phyloP scores from a whole-genome alignment of 2,797 vertebrate species.

The Astyanax mexicanus region DNA sequence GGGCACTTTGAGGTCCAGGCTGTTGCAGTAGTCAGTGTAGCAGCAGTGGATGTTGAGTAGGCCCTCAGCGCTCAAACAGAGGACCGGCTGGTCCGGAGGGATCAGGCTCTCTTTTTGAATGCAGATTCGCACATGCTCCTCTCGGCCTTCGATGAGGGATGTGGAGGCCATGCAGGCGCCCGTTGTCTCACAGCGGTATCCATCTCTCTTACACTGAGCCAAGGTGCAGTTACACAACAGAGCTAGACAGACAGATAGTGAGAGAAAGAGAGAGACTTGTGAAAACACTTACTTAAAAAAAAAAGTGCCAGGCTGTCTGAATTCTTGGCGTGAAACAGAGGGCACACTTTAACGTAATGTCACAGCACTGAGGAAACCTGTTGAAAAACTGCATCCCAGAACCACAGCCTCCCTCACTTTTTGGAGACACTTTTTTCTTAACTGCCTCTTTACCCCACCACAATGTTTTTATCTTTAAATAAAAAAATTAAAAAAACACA shows the following conservation, averaged over 20 bases:
- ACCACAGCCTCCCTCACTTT: too few species aligned
- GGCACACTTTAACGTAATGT: neutral
- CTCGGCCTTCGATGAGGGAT: constrained; percentile 84
- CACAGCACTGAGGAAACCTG: neutral
- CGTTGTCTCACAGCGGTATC: constrained; percentile 90
- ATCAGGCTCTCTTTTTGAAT: constrained; percentile 85
- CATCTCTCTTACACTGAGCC: constrained; percentile 83
- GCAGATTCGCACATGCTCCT: constrained; percentile 87
- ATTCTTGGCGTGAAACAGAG: neutral
- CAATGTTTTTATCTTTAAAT: too few species aligned
- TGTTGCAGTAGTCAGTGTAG: constrained; percentile 94
- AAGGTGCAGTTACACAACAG: constrained; percentile 88
- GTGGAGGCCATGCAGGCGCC: constrained; percentile 92
- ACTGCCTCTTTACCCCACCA: too few species aligned
- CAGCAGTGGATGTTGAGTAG: constrained; percentile 94
- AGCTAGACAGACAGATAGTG: constrained; percentile 71
- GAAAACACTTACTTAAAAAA: neutral
- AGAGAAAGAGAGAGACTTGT: constrained; percentile 30
- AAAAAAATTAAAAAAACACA: too few species aligned
- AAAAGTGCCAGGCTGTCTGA: neutral
- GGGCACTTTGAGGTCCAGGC: constrained; percentile 87
- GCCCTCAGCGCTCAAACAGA: constrained; percentile 88
- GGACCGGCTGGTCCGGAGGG: constrained; percentile 91
- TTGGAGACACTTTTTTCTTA: too few species aligned
- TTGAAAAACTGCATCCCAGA: neutral